Percentiles rank a stretch among this genome's conserved stretches.
Evolutionary conservation across 2,888 invertebrate species (phyloP).

Genomic region (Cryptus viduatorius): DNA sequence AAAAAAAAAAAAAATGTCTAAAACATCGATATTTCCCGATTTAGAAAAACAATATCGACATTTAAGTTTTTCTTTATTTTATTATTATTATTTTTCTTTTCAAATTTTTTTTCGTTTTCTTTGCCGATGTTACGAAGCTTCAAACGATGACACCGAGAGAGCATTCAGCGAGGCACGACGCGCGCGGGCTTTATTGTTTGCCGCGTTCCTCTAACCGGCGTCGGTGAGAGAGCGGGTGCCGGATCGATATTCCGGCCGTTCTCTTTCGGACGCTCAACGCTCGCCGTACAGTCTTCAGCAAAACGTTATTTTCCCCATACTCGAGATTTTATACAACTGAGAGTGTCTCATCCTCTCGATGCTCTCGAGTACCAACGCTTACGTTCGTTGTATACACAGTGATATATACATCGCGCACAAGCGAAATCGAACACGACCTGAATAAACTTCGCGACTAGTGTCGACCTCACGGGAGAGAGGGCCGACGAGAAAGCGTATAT

Average conservation of each 20-base stretch:
- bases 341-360: conserved; percentile 24
- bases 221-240: conserved; percentile 62
- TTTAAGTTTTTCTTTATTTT: background rate
- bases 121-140: background rate
- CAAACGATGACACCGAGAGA: conserved; percentile 48
- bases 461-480: background rate
- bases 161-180: conserved; percentile 54
- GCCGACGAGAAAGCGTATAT: conserved; percentile 58
- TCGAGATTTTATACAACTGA: conserved; percentile 38
- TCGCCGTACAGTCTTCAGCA: conserved; percentile 69
- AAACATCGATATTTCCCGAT: background rate
- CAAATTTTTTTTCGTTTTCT: too few species aligned
- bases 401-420: conserved; percentile 6
- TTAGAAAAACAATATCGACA: conserved; percentile 4
- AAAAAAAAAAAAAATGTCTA: conserved; percentile 2
- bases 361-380: conserved; percentile 21
- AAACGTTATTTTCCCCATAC: conserved; percentile 64
- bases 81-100: background rate
- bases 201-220: conserved; percentile 69
- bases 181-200: conserved; percentile 75
- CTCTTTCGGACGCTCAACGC: conserved; percentile 69
- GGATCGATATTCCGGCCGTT: conserved; percentile 73
- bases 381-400: conserved; percentile 12
- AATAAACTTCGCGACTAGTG: conserved; percentile 14
- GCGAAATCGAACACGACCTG: conserved; percentile 37